These are phyloP conservation scores for Limonius californicus DNA, from an alignment of 1,140 invertebrate genomes.

Conservation along the genomic window DNA sequence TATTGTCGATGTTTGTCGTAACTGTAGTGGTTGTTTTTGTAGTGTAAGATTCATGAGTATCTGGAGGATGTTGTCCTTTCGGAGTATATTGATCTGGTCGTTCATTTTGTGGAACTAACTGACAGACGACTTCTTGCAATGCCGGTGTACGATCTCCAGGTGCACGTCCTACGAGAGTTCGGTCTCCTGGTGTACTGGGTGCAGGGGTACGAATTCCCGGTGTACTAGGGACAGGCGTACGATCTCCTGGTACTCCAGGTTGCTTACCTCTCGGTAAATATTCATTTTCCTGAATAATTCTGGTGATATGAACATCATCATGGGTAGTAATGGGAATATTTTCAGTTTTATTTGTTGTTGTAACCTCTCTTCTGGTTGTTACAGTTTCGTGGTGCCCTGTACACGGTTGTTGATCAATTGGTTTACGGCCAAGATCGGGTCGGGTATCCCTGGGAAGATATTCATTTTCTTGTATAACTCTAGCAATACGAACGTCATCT, in stretches of 20 bases:
- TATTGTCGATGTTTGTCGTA: conserved; percentile 53
- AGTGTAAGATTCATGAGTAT: conserved; percentile 30
- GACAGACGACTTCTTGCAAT: neutral
- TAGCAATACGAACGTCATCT: neutral
- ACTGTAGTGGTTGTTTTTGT: conserved; percentile 58
- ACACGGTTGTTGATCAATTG: too few species aligned
- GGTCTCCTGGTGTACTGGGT: neutral
- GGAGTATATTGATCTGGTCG: neutral
- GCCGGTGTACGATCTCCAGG: neutral
- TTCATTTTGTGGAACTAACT: neutral
- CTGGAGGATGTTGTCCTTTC: too few species aligned
- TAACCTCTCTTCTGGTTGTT: too few species aligned
- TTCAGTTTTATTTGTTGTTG: neutral
- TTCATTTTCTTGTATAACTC: neutral
- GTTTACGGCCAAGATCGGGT: too few species aligned
- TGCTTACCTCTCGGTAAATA: neutral
- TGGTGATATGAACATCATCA: neutral
- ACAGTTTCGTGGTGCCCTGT: too few species aligned
- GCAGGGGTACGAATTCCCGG: neutral
- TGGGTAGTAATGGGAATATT: neutral
- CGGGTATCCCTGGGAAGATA: too few species aligned
- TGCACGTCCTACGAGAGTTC: neutral
- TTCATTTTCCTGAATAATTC: neutral
- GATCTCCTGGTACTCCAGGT: neutral
- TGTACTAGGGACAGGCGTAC: neutral